A percentile compares a stretch with the other conserved stretches of the same genome.
Conservation (phyloP, 2,888 invertebrate genomes). For the Taphrorychus bicolor region DNA sequence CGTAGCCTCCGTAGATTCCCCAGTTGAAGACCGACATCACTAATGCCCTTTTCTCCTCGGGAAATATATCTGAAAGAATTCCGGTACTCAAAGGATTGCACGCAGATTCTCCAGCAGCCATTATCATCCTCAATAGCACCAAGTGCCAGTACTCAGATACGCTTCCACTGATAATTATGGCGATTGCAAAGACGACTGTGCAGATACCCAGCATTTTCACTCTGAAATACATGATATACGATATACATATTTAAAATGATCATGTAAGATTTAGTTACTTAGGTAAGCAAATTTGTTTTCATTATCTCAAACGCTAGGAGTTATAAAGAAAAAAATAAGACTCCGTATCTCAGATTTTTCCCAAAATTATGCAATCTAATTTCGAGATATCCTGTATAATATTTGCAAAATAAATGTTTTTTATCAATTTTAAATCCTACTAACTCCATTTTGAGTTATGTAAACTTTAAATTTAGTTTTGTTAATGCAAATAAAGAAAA, state of each 20-base stretch:
- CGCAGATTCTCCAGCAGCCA: constrained; percentile 73
- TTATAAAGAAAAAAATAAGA: too few species aligned
- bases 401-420: too few species aligned
- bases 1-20: constrained; percentile 95
- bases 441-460: too few species aligned
- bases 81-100: constrained; percentile 89
- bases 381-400: too few species aligned
- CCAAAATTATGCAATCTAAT: too few species aligned
- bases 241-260: not conserved
- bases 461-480: too few species aligned
- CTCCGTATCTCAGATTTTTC: too few species aligned
- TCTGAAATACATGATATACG: constrained; percentile 53
- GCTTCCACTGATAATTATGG: constrained; percentile 84
- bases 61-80: constrained; percentile 81
- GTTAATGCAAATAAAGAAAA: too few species aligned
- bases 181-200: constrained; percentile 80
- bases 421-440: too few species aligned
- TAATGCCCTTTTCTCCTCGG: constrained; percentile 81
- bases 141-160: constrained; percentile 91
- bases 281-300: too few species aligned
- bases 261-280: too few species aligned
- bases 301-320: too few species aligned
- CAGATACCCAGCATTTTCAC: constrained; percentile 78
- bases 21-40: constrained; percentile 94
- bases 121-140: constrained; percentile 67